Percentiles rank a stretch among this genome's conserved stretches.
phyloP scores from a whole-genome alignment of 2,888 invertebrate species.

The Pasiphila rectangulata region DNA sequence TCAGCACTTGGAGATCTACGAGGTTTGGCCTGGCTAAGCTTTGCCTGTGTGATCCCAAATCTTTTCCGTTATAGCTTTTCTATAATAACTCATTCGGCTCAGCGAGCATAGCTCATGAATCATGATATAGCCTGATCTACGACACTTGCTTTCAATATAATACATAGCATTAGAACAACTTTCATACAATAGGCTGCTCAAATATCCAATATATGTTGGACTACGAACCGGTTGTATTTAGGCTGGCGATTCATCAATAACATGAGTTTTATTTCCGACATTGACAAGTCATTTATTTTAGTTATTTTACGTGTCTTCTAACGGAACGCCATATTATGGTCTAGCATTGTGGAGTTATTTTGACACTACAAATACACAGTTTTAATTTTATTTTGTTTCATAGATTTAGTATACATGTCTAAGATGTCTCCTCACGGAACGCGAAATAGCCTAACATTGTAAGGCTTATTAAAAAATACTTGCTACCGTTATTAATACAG shows the following conservation, averaged over 20 bases:
- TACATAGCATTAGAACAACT: not conserved
- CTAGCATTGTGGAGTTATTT: too few species aligned
- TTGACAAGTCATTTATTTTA: slow-evolving; percentile 6
- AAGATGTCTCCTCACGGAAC: not conserved
- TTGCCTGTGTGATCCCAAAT: too few species aligned
- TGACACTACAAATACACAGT: too few species aligned
- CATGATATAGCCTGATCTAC: too few species aligned
- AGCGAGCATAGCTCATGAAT: too few species aligned
- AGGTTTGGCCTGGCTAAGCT: too few species aligned
- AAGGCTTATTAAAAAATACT: not conserved
- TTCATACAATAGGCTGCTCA: not conserved
- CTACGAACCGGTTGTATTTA: slow-evolving; percentile 25
- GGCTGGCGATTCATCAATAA: slow-evolving; percentile 27
- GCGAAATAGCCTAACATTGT: not conserved
- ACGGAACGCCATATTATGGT: slow-evolving; percentile 1
- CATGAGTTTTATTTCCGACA: slow-evolving; percentile 3
- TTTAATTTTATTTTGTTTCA: too few species aligned
- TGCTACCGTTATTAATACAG: not conserved
- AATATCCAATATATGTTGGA: slow-evolving; percentile 1
- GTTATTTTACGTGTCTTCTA: not conserved
- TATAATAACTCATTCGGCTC: too few species aligned
- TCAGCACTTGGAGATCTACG: too few species aligned
- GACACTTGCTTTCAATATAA: not conserved
- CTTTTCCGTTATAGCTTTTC: too few species aligned
- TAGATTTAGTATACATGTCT: slow-evolving; percentile 1